Percentiles rank a stretch among this genome's conserved stretches.
These are phyloP conservation scores for Coleophora flavipennella DNA, from an alignment of 2,888 invertebrate genomes.

Conservation along the genomic window DNA sequence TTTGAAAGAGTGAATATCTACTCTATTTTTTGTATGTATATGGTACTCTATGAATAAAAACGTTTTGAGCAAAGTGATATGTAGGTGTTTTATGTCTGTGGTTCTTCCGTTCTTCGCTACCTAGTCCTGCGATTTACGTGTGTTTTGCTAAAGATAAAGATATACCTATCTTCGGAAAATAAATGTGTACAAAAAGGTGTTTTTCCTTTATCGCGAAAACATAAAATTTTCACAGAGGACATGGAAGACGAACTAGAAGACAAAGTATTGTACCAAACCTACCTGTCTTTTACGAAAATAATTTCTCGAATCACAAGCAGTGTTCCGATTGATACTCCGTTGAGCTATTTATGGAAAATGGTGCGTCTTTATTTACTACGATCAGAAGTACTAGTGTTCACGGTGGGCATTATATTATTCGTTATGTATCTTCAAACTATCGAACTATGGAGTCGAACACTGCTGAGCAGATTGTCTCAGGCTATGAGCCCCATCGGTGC, in stretches of 20 bases:
- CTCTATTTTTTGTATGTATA: no score
- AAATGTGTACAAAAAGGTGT: slow-evolving; percentile 5
- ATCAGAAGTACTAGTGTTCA: slow-evolving; percentile 84
- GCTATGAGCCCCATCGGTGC: slow-evolving; percentile 76
- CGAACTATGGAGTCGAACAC: slow-evolving; percentile 85
- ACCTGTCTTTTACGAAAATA: slow-evolving; percentile 88
- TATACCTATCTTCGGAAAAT: no score
- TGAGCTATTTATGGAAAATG: slow-evolving; percentile 84
- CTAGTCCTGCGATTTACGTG: no score
- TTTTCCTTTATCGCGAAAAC: slow-evolving; percentile 13
- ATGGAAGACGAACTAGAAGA: slow-evolving; percentile 97
- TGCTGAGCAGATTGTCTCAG: slow-evolving; percentile 79
- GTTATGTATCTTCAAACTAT: slow-evolving; percentile 87
- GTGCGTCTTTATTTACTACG: slow-evolving; percentile 84
- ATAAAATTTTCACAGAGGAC: slow-evolving; percentile 30
- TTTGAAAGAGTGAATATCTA: no score
- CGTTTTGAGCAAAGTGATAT: no score
- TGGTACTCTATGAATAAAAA: no score
- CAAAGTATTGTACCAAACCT: slow-evolving; percentile 89
- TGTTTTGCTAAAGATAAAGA: no score
- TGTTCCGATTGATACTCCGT: slow-evolving; percentile 82
- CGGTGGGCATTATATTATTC: slow-evolving; percentile 78
- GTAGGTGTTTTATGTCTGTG: no score
- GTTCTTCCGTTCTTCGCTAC: no score
- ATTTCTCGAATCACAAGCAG: slow-evolving; percentile 87